Evolutionary conservation across 1,140 invertebrate species (phyloP), one percentile per base, ranked within the genome.

Genomic region (Mizuhopecten yessoensis): DNA sequence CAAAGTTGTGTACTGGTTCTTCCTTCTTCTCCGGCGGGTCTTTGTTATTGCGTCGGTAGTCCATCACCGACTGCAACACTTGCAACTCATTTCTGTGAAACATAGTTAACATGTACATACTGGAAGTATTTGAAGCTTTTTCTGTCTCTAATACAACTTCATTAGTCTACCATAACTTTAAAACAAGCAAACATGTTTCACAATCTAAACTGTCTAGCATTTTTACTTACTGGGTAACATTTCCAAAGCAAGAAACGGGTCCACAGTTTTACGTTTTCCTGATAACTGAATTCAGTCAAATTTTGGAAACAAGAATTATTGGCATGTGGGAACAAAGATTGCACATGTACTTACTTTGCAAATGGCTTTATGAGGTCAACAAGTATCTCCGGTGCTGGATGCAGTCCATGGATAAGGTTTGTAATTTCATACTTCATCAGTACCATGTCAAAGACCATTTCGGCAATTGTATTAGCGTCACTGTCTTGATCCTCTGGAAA

Each of bases 341-440:
- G n/a, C n/a, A n/a, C n/a, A 75, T 75, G 9, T 36, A 91, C 92
- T 91, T 89, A 94, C 94, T 93, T 39, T 33, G 91, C 91, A 49
- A 87, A 23, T 88, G 87, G 89, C 29, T 92, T 88, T 33, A 94
- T 13, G 13, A 93, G 86, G 29, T 57, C 88, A 1, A 92, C 90
- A 34, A 94, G 89, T n/a, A 88, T 87, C 10, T 90, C 88, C 86
- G 92, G 89, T 33, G 93, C 88, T 45, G 94, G 94, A 86, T 95
- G 94, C 23, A 88, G 75, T 29, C 92, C 92, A 36, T 42, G 91
- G 17, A 93, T 39, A 49, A 93, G 94, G 33, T 57, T 23, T 39
- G 94, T 92, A 33, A 95, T 90, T 92, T 95, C 94, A 9, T 87
- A 34, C 49, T 91, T 94, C 10, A 91, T 93, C 10, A 94, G 34